phyloP scores from a whole-genome alignment of 2,888 invertebrate species.

The Eupeodes luniger region DNA sequence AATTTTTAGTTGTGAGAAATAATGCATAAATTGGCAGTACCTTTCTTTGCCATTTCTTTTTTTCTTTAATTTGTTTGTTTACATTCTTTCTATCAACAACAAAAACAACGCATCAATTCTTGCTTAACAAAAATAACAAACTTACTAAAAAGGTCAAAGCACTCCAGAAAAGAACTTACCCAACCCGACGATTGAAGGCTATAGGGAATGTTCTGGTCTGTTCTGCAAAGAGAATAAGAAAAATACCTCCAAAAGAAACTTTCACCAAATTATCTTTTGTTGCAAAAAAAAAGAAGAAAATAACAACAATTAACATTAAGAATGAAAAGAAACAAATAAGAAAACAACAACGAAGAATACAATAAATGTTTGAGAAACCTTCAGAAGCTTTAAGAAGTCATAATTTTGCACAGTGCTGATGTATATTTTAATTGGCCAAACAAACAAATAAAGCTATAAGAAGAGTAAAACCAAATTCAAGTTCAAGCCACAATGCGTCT shows the following conservation, averaged over 20 bases:
- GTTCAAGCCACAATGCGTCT: conserved; percentile 61
- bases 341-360: neutral
- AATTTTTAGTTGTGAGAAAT: no score
- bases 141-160: conserved; percentile 70
- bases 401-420: no score
- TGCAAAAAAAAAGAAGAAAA: conserved; percentile 45
- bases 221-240: conserved; percentile 42
- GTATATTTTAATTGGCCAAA: conserved; percentile 4
- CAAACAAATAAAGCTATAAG: neutral
- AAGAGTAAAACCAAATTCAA: conserved; percentile 54
- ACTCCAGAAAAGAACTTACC: conserved; percentile 50
- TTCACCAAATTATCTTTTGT: conserved; percentile 74
- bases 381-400: conserved; percentile 15
- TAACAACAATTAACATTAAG: conserved; percentile 49
- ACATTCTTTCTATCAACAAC: neutral
- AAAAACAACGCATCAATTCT: conserved; percentile 25
- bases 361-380: conserved; percentile 7
- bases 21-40: no score
- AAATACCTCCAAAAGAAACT: conserved; percentile 64
- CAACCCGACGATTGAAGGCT: conserved; percentile 15
- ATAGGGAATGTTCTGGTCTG: conserved; percentile 15
- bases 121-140: neutral
- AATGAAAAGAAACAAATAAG: conserved; percentile 33
- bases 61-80: neutral
- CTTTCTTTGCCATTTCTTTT: neutral